phyloP scores from a whole-genome alignment of 37 sponge, comb jelly and placozoan genomes.

The Axinella damicornis region DNA sequence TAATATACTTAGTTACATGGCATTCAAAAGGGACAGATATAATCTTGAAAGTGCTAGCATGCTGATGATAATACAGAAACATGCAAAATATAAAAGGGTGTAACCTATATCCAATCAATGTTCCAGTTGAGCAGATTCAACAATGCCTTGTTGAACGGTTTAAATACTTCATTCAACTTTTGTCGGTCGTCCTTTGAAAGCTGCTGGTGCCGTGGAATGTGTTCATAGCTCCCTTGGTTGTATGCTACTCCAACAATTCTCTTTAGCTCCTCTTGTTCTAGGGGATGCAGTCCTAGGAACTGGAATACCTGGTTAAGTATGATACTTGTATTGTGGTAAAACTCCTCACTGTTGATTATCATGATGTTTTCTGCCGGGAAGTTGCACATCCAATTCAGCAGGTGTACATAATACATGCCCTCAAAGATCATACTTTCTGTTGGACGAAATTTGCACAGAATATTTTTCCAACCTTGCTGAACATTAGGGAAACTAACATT shows the following conservation, averaged over 20 bases:
- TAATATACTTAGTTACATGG: too few species aligned
- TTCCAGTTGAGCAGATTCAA: constrained; percentile 45
- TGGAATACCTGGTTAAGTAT: constrained; percentile 42
- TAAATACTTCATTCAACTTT: constrained; percentile 21
- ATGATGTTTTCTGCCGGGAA: constrained; percentile 61
- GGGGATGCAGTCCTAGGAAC: constrained; percentile 39
- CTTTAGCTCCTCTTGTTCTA: neutral
- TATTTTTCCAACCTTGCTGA: neutral
- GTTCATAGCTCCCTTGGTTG: constrained; percentile 15
- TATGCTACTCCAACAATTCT: constrained; percentile 26
- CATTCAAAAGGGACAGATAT: too few species aligned
- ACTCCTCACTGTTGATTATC: constrained; percentile 70
- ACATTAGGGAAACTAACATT: neutral
- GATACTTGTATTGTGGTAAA: constrained; percentile 15
- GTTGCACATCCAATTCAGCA: constrained; percentile 66
- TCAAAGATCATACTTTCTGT: constrained; percentile 44
- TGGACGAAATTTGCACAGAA: constrained; percentile 23
- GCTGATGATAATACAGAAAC: too few species aligned
- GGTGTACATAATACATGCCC: constrained; percentile 49
- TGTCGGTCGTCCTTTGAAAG: neutral
- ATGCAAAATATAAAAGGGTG: too few species aligned
- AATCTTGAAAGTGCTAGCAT: too few species aligned
- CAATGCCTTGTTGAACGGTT: constrained; percentile 35
- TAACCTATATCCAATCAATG: constrained; percentile 31
- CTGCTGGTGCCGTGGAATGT: neutral